phyloP scores from a whole-genome alignment of 2,797 vertebrate genomes.

The Tapera naevia region DNA sequence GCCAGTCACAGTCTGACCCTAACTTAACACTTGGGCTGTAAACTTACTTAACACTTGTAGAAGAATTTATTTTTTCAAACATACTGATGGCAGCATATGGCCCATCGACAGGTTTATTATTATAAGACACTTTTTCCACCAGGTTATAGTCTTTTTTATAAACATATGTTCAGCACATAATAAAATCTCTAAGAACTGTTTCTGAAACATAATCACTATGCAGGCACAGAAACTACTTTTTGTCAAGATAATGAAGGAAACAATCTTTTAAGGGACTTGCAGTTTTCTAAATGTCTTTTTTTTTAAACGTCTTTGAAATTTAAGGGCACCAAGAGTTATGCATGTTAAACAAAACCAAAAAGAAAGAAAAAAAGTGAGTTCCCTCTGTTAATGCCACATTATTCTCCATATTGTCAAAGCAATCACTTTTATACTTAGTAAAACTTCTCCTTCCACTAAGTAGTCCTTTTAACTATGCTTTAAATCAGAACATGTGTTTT shows the following conservation, averaged over 20 bases:
- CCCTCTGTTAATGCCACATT: conserved; percentile 29
- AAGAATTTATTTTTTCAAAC: conserved; percentile 50
- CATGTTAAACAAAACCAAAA: neutral
- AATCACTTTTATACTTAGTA: conserved; percentile 56
- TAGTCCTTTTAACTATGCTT: neutral
- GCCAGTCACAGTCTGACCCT: conserved; percentile 29
- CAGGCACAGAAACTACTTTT: conserved; percentile 52
- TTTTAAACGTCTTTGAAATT: conserved; percentile 16
- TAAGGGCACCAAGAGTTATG: neutral
- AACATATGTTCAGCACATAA: conserved; percentile 54
- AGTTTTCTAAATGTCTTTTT: conserved; percentile 43
- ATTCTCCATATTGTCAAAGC: conserved; percentile 48
- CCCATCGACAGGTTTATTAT: conserved; percentile 63
- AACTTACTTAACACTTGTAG: conserved; percentile 57
- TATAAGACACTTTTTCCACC: conserved; percentile 53
- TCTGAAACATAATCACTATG: conserved; percentile 31
- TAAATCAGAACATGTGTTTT: conserved; percentile 3
- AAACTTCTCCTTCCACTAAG: conserved; percentile 36
- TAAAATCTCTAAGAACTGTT: conserved; percentile 47
- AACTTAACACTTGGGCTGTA: conserved; percentile 51
- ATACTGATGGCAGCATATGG: conserved; percentile 48
- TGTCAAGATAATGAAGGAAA: conserved; percentile 59
- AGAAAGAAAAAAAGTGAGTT: neutral
- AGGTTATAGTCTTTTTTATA: conserved; percentile 58
- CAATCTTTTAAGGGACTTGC: conserved; percentile 10